Percentiles rank a stretch among this genome's conserved stretches.
Conservation (phyloP, 2,797 vertebrate species). For the Protosalanx chinensis region DNA sequence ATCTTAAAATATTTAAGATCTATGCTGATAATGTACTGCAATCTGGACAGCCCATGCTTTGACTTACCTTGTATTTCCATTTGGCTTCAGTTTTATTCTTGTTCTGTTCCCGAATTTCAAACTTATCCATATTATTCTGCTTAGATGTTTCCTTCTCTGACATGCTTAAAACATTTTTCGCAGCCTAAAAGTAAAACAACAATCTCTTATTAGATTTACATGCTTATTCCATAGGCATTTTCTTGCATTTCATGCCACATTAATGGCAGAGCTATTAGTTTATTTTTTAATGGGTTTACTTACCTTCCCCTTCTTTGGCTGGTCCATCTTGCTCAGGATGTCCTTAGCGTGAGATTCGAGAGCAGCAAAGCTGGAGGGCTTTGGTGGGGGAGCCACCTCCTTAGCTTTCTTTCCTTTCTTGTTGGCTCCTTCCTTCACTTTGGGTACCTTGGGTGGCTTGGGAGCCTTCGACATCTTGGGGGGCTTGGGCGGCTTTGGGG, state of each 20-base stretch:
- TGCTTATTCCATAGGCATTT: not conserved
- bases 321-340: slow-evolving; percentile 92
- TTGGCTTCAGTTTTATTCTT: slow-evolving; percentile 98
- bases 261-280: not conserved
- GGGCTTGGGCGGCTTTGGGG: slow-evolving; percentile 67
- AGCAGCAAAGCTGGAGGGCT: slow-evolving; percentile 87
- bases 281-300: slow-evolving; percentile 13
- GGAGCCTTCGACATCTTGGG: slow-evolving; percentile 73
- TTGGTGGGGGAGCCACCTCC: slow-evolving; percentile 77
- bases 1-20: slow-evolving; percentile 18
- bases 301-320: slow-evolving; percentile 92
- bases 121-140: slow-evolving; percentile 88
- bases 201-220: not conserved
- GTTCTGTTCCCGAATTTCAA: slow-evolving; percentile 92
- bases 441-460: slow-evolving; percentile 77
- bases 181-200: slow-evolving; percentile 67
- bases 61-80: slow-evolving; percentile 97
- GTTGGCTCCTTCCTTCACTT: slow-evolving; percentile 89
- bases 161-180: slow-evolving; percentile 84
- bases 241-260: not conserved
- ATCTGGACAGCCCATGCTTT: not conserved
- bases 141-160: slow-evolving; percentile 86
- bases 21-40: not conserved
- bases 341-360: slow-evolving; percentile 95
- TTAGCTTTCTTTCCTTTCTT: slow-evolving; percentile 91